phyloP scores from a whole-genome alignment of 2,113 vertebrate species.

The Strix aluco region DNA sequence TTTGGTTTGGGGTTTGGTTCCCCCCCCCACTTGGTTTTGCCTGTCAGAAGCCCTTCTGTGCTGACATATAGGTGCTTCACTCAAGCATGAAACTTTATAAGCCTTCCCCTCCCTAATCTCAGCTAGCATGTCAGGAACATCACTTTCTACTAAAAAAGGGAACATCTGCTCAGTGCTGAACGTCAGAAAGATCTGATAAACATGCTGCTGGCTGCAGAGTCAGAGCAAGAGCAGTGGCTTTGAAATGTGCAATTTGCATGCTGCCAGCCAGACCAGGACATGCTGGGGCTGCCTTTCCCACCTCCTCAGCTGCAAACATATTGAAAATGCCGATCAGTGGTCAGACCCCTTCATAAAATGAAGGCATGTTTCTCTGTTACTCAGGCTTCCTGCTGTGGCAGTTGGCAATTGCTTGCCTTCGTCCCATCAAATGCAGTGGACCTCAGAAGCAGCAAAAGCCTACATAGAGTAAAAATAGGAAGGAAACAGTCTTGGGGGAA shows the following conservation, averaged over 20 bases:
- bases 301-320: background rate
- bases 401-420: background rate
- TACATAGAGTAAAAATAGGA: background rate
- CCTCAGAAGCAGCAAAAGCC: background rate
- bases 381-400: background rate
- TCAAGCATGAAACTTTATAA: background rate
- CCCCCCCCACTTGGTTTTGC: background rate
- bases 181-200: slow-evolving; percentile 45
- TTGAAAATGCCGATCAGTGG: background rate
- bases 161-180: slow-evolving; percentile 2
- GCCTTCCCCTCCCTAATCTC: background rate
- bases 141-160: slow-evolving; percentile 61
- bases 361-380: background rate
- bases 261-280: background rate
- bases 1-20: background rate
- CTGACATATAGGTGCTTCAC: background rate
- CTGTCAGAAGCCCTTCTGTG: background rate
- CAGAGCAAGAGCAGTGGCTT: rapidly evolving
- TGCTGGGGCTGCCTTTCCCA: background rate
- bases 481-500: background rate
- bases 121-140: background rate
- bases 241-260: rapidly evolving
- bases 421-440: background rate
- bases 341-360: background rate
- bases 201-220: background rate